Conservation (phyloP, 2,888 invertebrate species). For the Athrips mouffetella region DNA sequence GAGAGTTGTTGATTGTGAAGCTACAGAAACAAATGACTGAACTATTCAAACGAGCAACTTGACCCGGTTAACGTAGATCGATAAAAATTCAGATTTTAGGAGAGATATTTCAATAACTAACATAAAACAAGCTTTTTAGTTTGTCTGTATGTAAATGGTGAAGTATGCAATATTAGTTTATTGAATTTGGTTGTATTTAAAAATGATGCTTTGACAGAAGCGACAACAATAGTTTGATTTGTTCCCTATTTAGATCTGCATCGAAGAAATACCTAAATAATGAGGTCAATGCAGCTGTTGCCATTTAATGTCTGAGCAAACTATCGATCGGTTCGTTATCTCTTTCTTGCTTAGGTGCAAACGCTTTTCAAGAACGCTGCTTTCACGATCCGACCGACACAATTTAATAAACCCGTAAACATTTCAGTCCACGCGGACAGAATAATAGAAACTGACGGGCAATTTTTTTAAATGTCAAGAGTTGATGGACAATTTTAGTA, state of each 20-base stretch:
- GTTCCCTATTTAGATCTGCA: constrained; percentile 33
- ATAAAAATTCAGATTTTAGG: constrained; percentile 2
- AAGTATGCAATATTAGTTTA: too few relatives aligned
- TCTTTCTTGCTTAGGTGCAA: constrained; percentile 66
- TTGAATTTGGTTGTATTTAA: too few relatives aligned
- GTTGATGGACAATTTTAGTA: constrained; percentile 22
- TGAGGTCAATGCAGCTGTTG: constrained; percentile 75
- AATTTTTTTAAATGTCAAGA: constrained; percentile 18
- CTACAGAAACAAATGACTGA: constrained; percentile 2
- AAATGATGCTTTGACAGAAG: too few relatives aligned
- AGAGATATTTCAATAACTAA: neutral
- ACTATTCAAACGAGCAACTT: constrained; percentile 6
- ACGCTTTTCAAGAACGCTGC: constrained; percentile 35
- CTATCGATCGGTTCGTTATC: constrained; percentile 72
- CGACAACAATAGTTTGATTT: too few relatives aligned
- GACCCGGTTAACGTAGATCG: neutral
- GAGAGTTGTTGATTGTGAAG: neutral
- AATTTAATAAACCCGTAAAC: constrained; percentile 25
- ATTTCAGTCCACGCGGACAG: constrained; percentile 11
- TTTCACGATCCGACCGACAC: constrained; percentile 24
- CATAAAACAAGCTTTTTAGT: too few relatives aligned
- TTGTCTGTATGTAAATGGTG: too few relatives aligned
- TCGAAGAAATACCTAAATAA: constrained; percentile 64
- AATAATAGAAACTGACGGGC: constrained; percentile 5
- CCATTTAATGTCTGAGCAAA: constrained; percentile 72